Conservation (phyloP, 2,113 vertebrate species). For the Butorides virescens region DNA sequence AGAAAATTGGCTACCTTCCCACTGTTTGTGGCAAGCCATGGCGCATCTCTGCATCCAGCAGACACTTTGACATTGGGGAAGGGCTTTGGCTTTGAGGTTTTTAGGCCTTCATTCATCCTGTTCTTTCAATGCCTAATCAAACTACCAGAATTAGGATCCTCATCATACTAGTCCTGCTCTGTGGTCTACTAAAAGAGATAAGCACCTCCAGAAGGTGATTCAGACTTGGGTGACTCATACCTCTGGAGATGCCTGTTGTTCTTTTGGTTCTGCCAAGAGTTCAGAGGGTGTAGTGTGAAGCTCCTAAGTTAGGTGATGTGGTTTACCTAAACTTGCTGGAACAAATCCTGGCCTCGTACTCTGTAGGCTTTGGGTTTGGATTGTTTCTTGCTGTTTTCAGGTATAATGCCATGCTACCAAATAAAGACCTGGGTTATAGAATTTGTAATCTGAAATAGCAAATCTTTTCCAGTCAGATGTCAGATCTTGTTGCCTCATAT, state of each 20-base stretch:
- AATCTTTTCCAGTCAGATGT: background rate
- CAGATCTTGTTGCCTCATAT: background rate
- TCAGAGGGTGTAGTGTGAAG: fast-evolving
- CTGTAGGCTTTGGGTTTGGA: background rate
- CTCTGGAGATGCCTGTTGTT: background rate
- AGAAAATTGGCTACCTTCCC: background rate
- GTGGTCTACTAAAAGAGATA: background rate
- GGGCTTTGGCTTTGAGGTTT: background rate
- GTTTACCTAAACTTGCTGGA: background rate
- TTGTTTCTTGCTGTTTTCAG: background rate
- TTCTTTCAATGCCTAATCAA: background rate
- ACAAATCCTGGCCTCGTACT: background rate
- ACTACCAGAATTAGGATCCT: background rate
- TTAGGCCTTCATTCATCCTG: background rate
- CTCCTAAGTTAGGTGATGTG: background rate
- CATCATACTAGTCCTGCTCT: fast-evolving
- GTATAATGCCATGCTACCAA: background rate
- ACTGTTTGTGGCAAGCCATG: background rate
- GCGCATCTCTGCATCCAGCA: background rate
- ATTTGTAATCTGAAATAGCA: background rate
- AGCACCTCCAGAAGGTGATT: background rate
- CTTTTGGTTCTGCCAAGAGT: background rate
- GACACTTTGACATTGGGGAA: background rate
- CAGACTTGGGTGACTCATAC: background rate
- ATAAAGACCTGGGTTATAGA: background rate